phyloP scores from a whole-genome alignment of 2,888 invertebrate genomes.

The Lepetodrilus schrolli region DNA sequence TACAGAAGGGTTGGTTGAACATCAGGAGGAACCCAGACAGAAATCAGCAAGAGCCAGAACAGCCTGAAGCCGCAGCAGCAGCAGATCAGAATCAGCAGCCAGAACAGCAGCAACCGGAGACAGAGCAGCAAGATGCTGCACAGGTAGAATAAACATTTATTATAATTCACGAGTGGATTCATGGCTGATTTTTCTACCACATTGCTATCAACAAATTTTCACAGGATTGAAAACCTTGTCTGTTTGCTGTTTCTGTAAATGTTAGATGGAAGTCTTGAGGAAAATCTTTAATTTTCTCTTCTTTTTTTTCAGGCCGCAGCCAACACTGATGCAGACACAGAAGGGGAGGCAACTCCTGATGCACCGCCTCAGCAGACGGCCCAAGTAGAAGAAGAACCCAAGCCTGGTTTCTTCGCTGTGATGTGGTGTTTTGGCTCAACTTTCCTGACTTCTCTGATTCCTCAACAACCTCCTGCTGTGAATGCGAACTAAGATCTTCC shows the following conservation, averaged over 20 bases:
- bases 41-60: conserved; percentile 35
- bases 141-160: neutral
- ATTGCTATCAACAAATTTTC: too few relatives aligned
- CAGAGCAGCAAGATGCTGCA: neutral
- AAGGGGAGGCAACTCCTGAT: conserved; percentile 26
- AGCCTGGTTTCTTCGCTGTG: conserved; percentile 83
- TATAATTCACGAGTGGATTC: neutral
- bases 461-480: conserved; percentile 83
- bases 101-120: neutral
- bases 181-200: neutral
- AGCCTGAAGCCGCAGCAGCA: neutral
- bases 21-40: conserved; percentile 36
- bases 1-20: conserved; percentile 55
- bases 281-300: neutral
- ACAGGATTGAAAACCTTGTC: too few relatives aligned
- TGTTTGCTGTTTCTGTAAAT: too few relatives aligned
- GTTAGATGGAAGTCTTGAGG: neutral
- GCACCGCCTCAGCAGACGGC: conserved; percentile 44
- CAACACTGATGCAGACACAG: conserved; percentile 27
- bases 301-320: conserved; percentile 33
- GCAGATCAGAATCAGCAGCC: neutral
- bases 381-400: conserved; percentile 73
- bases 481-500: conserved; percentile 63
- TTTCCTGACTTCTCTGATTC: conserved; percentile 94
- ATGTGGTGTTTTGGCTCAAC: conserved; percentile 93